Percentiles rank a stretch among this genome's conserved stretches.
Evolutionary conservation across 2,113 vertebrate species (phyloP).

Genomic region (Acanthochromis polyacanthus): DNA sequence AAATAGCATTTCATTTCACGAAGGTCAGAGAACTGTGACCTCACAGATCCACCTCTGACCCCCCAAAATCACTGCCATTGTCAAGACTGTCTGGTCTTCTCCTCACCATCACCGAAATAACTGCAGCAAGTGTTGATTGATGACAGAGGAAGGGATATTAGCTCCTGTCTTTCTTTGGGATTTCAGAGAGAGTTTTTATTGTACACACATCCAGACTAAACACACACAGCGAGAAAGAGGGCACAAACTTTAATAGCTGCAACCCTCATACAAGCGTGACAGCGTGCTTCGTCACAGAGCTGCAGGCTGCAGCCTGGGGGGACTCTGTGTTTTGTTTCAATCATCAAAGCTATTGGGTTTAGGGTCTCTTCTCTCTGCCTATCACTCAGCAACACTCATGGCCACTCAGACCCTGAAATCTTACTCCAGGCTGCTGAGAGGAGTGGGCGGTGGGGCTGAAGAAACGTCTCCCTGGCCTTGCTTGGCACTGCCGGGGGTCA

Average conservation of each 20-base stretch:
- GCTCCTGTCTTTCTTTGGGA: constrained; percentile 3
- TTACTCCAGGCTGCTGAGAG: constrained; percentile 71
- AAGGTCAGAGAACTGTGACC: constrained; percentile 44
- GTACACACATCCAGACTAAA: constrained; percentile 40
- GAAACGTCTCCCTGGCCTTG: constrained; percentile 78
- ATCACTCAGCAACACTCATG: constrained; percentile 83
- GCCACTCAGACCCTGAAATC: constrained; percentile 83
- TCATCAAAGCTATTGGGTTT: constrained; percentile 81
- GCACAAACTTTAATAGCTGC: constrained; percentile 24
- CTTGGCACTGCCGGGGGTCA: constrained; percentile 81
- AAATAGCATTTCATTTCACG: constrained; percentile 43
- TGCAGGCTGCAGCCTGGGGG: constrained; percentile 60
- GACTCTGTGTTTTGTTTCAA: constrained; percentile 81
- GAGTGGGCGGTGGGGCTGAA: constrained; percentile 66
- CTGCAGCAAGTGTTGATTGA: constrained; percentile 39
- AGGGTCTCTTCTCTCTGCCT: constrained; percentile 73
- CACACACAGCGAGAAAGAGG: constrained; percentile 32
- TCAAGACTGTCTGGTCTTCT: constrained; percentile 36
- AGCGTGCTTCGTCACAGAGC: constrained; percentile 65
- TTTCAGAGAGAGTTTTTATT: constrained; percentile 27
- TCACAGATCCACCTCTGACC: constrained; percentile 56
- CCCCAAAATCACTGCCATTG: constrained; percentile 55
- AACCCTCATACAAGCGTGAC: constrained; percentile 45
- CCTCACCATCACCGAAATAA: constrained; percentile 20
- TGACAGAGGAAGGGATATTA: constrained; percentile 1